phyloP scores from a whole-genome alignment of 2,797 vertebrate species.

The Schizopygopsis pylzovi region DNA sequence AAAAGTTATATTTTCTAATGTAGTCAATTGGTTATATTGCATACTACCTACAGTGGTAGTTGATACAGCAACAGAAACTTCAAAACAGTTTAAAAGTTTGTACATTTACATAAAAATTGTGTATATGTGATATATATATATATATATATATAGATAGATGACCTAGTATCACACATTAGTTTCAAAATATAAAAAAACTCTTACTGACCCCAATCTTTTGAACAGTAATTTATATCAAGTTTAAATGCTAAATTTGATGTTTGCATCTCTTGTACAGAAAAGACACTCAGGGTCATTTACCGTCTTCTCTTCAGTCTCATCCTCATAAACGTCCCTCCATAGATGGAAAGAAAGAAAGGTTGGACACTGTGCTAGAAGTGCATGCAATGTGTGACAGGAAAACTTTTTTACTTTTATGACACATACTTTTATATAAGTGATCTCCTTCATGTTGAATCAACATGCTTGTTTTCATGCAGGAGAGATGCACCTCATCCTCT shows the following conservation, averaged over 20 bases:
- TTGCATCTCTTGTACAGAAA: conserved; percentile 42
- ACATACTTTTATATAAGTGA: neutral
- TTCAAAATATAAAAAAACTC: too few species aligned
- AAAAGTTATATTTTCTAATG: neutral
- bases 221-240: too few species aligned
- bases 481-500: conserved; percentile 48
- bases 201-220: too few species aligned
- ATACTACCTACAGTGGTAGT: neutral
- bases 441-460: neutral
- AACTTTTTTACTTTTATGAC: neutral
- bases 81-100: neutral
- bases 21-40: neutral
- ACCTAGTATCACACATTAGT: too few species aligned
- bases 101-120: too few species aligned
- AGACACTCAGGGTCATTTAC: conserved; percentile 7
- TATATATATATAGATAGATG: too few species aligned
- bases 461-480: conserved; percentile 44
- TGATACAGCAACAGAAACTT: neutral
- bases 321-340: conserved; percentile 39
- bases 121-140: too few species aligned
- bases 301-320: conserved; percentile 34
- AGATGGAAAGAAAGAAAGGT: conserved; percentile 56
- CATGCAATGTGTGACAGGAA: conserved; percentile 30
- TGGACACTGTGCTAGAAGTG: conserved; percentile 11
- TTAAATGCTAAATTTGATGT: neutral